Conservation (phyloP, 2,113 vertebrate species). For the Geothlypis trichas region DNA sequence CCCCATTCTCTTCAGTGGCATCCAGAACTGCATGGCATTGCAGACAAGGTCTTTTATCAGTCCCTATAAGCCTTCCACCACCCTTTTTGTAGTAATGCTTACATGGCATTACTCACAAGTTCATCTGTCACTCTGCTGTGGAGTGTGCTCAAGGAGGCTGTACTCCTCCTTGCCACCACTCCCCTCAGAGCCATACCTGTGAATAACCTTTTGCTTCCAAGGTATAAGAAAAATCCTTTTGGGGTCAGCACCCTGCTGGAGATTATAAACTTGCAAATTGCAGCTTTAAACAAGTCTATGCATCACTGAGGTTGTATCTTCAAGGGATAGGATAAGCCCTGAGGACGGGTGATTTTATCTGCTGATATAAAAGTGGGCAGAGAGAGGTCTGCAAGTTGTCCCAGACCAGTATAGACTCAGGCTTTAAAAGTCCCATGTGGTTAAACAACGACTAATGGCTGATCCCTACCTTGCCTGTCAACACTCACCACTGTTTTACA, state of each 20-base stretch:
- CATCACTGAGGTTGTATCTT: not conserved
- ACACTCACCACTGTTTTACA: not conserved
- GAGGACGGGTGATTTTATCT: not conserved
- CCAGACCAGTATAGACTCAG: not conserved
- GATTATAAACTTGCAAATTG: not conserved
- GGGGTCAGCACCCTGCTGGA: constrained; percentile 17
- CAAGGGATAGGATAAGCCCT: not conserved
- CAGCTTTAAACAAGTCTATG: not conserved
- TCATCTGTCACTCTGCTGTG: constrained; percentile 16
- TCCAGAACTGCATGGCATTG: not conserved
- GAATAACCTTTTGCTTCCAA: constrained; percentile 44
- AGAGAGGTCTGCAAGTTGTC: not conserved
- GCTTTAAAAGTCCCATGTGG: not conserved
- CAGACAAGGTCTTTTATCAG: not conserved
- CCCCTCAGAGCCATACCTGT: not conserved
- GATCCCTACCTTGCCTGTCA: not conserved
- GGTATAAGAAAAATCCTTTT: not conserved
- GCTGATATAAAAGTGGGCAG: not conserved
- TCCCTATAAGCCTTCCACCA: not conserved
- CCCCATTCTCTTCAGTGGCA: not conserved
- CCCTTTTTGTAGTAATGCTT: not conserved
- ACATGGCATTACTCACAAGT: not conserved
- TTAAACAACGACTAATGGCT: not conserved
- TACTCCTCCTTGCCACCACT: not conserved
- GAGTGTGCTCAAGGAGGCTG: too few species aligned